Percentiles rank a stretch among this genome's conserved stretches.
Conservation (phyloP, 2,797 vertebrate genomes). For the Natrix natrix region DNA sequence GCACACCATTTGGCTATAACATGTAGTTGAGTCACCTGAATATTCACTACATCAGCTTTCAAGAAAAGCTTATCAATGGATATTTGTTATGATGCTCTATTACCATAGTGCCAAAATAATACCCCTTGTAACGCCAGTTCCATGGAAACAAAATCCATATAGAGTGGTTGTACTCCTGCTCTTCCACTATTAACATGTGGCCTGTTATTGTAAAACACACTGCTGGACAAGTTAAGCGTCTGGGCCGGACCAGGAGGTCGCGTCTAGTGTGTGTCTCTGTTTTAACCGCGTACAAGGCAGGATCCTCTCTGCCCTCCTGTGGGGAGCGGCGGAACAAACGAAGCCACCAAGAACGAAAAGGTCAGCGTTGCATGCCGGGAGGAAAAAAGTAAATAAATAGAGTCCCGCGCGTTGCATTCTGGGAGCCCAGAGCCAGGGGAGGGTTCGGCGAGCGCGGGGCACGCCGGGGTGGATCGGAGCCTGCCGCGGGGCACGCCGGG, state of each 20-base stretch:
- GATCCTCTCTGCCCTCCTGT: background rate
- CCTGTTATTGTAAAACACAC: background rate
- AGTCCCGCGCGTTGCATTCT: background rate
- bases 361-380: conserved; percentile 10
- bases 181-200: background rate
- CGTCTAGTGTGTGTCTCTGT: too few species aligned
- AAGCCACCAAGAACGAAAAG: background rate
- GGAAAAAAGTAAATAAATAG: conserved; percentile 18
- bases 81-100: background rate
- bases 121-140: background rate
- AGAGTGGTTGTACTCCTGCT: background rate
- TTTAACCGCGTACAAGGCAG: background rate
- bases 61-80: too few species aligned
- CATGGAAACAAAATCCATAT: background rate
- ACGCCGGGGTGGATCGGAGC: conserved; percentile 28
- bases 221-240: background rate
- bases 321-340: too few species aligned
- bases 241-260: too few species aligned
- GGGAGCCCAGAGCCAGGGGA: background rate
- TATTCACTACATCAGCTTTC: background rate
- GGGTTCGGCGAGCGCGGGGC: conserved; percentile 6
- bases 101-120: background rate
- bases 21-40: background rate
- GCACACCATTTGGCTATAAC: background rate
- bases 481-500: conserved; percentile 53